Conservation (phyloP, 2,888 invertebrate species). For the Tenthredo livida region DNA sequence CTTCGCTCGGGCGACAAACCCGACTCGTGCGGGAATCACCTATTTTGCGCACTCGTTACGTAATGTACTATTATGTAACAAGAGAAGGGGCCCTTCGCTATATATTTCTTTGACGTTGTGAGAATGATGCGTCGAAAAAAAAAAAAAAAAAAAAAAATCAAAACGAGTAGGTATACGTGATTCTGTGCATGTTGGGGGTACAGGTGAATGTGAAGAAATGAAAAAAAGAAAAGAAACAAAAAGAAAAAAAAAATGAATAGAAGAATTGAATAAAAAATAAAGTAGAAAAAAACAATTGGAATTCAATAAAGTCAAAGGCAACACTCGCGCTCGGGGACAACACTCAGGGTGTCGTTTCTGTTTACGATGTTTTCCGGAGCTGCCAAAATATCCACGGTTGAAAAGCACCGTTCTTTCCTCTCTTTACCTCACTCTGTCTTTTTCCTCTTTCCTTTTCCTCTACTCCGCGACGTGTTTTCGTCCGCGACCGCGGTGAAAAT, state of each 20-base stretch:
- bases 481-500: slow-evolving; percentile 30
- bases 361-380: slow-evolving; percentile 50
- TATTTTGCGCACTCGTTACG: no score
- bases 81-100: neutral
- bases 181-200: neutral
- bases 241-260: neutral
- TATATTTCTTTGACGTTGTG: neutral
- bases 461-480: slow-evolving; percentile 32
- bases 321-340: slow-evolving; percentile 20
- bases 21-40: no score
- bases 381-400: slow-evolving; percentile 49
- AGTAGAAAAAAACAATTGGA: slow-evolving; percentile 3
- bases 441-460: neutral
- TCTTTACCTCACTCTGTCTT: neutral
- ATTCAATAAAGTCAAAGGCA: slow-evolving; percentile 12
- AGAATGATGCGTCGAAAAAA: neutral
- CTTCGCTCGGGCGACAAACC: no score
- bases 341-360: slow-evolving; percentile 46
- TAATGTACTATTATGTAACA: no score
- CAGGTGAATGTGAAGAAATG: neutral
- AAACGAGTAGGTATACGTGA: neutral
- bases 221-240: neutral
- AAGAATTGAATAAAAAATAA: neutral
- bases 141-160: no score
- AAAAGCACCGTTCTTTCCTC: slow-evolving; percentile 25